These are phyloP conservation scores for Gymnarchus niloticus DNA, from an alignment of 2,113 vertebrate species.

Conservation along the genomic window DNA sequence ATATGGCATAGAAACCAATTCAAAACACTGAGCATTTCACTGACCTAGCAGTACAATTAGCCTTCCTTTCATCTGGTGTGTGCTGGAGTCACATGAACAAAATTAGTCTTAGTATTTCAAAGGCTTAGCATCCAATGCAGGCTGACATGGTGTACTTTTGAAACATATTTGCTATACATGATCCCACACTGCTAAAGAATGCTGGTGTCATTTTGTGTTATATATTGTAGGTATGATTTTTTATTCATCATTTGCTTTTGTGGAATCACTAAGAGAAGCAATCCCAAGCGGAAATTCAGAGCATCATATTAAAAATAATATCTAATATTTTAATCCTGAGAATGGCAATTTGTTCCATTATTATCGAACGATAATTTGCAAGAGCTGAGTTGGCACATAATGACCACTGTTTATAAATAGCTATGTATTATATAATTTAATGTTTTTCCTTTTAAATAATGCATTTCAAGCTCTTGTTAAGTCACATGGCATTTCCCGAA, in stretches of 20 bases:
- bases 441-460: slow-evolving; percentile 4
- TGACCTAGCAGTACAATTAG: neutral
- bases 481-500: neutral
- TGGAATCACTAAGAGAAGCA: neutral
- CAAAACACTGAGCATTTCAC: neutral
- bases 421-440: neutral
- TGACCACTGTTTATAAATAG: neutral
- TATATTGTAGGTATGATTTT: neutral
- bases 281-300: neutral
- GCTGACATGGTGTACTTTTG: neutral
- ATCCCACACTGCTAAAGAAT: neutral
- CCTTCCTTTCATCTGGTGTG: neutral
- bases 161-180: neutral
- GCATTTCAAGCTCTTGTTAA: slow-evolving; percentile 14
- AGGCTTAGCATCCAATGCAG: neutral
- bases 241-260: neutral
- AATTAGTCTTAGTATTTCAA: neutral
- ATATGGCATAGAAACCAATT: neutral
- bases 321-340: neutral
- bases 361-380: neutral
- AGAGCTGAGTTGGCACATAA: neutral
- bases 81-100: neutral
- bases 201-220: neutral
- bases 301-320: neutral
- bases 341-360: neutral